phyloP scores from a whole-genome alignment of 2,888 invertebrate genomes.

The Caenorhabditis angaria region DNA sequence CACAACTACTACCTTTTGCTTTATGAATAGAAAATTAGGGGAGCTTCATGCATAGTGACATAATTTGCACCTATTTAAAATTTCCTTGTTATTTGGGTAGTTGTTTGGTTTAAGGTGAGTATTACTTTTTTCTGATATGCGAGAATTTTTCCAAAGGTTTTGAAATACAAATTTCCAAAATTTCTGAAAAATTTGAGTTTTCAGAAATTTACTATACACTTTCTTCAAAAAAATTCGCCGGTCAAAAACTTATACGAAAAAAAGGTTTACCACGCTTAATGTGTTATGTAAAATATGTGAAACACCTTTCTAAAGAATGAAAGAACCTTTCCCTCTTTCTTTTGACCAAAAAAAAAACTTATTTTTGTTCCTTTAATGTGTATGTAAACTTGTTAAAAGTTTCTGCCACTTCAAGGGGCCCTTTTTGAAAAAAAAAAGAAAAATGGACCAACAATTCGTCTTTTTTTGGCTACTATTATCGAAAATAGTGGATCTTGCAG shows the following conservation, averaged over 20 bases:
- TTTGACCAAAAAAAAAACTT: not conserved
- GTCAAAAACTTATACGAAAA: not conserved
- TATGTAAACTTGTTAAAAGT: slow-evolving; percentile 4
- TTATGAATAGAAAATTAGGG: not conserved
- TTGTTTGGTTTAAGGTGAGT: not conserved
- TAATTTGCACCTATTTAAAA: not conserved
- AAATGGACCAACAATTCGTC: not conserved
- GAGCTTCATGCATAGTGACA: not conserved
- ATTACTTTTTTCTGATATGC: too few relatives aligned
- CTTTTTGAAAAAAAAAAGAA: not conserved
- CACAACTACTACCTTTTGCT: slow-evolving; percentile 8
- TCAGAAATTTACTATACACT: too few relatives aligned
- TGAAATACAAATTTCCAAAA: too few relatives aligned
- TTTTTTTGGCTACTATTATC: not conserved
- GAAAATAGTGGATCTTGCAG: not conserved
- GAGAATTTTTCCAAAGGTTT: too few relatives aligned
- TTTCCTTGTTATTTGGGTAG: not conserved
- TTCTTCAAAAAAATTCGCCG: too few relatives aligned
- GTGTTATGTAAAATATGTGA: not conserved
- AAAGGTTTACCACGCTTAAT: slow-evolving; percentile 2
- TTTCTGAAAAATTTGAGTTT: too few relatives aligned
- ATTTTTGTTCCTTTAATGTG: not conserved
- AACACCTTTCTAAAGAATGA: not conserved
- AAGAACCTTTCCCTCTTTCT: not conserved
- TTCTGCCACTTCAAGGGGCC: not conserved